A percentile compares a stretch with the other conserved stretches of the same genome.
These are phyloP conservation scores for Pocillopora grandis DNA, from an alignment of 92 coral and sea anemone species.

Conservation along the genomic window DNA sequence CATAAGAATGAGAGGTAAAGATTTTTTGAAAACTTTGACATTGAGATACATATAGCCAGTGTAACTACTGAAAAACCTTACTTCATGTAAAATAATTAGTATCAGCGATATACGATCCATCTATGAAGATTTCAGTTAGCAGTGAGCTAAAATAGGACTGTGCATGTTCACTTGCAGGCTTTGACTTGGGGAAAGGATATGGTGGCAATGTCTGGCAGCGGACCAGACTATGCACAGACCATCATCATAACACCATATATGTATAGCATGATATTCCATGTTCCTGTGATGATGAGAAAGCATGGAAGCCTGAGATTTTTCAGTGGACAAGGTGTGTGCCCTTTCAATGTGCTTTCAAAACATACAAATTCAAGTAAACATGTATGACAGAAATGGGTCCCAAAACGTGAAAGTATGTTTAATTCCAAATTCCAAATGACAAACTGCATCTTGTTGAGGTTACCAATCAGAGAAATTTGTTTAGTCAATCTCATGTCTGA, in stretches of 20 bases:
- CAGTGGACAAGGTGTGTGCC: conserved; percentile 15
- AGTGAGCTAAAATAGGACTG: too few relatives aligned
- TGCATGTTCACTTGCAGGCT: too few relatives aligned
- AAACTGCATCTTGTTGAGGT: neutral
- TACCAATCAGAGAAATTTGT: neutral
- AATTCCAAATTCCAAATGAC: neutral
- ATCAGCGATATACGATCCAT: neutral
- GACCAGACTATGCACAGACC: conserved; percentile 14
- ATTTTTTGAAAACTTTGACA: neutral
- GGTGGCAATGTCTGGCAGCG: neutral
- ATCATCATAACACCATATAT: conserved; percentile 33
- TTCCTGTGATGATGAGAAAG: conserved; percentile 5
- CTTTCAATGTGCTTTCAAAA: too few relatives aligned
- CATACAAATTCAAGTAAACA: too few relatives aligned
- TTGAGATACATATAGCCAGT: neutral
- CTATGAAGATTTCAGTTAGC: too few relatives aligned
- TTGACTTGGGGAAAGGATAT: too few relatives aligned
- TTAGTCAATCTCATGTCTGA: neutral
- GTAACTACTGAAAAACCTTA: neutral
- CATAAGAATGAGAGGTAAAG: conserved; percentile 45
- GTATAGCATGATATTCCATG: conserved; percentile 8
- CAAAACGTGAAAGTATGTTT: too few relatives aligned
- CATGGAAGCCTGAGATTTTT: conserved; percentile 27
- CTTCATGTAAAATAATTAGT: neutral
- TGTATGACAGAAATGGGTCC: too few relatives aligned